These are phyloP conservation scores for Leptopterna dolabrata DNA, from an alignment of 2,888 invertebrate species.

Conservation along the genomic window DNA sequence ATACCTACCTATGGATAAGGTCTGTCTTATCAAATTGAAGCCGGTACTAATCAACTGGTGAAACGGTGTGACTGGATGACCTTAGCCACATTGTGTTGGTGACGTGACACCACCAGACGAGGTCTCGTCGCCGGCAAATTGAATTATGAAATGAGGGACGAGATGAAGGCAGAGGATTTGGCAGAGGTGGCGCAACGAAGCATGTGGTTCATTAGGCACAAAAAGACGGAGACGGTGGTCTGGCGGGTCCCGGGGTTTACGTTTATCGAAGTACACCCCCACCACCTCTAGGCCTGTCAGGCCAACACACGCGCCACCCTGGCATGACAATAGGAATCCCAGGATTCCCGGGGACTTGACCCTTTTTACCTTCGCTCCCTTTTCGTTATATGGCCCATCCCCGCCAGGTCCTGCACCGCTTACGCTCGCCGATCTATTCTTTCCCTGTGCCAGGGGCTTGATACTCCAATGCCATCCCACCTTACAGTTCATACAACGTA, in stretches of 20 bases:
- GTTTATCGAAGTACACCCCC: neutral
- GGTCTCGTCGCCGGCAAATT: constrained; percentile 14
- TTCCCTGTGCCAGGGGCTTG: neutral
- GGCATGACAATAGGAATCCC: neutral
- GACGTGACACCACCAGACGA: neutral
- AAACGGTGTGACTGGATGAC: neutral
- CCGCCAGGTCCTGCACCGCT: neutral
- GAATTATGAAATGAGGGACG: constrained; percentile 26
- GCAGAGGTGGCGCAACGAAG: constrained; percentile 12
- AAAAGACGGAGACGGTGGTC: neutral
- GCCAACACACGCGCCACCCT: neutral
- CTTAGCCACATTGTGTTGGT: neutral
- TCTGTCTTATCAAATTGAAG: neutral
- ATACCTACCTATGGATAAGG: neutral
- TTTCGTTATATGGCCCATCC: neutral
- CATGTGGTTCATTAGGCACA: constrained; percentile 37
- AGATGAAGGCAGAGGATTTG: neutral
- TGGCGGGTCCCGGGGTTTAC: neutral
- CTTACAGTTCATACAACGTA: neutral
- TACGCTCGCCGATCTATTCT: neutral
- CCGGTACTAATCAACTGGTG: neutral
- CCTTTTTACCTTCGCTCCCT: neutral
- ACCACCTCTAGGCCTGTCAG: neutral
- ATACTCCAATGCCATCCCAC: neutral
- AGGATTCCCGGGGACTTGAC: neutral